A percentile compares a stretch with the other conserved stretches of the same genome.
Conservation (phyloP, 1,140 invertebrate genomes). For the Temnothorax curvispinosus region DNA sequence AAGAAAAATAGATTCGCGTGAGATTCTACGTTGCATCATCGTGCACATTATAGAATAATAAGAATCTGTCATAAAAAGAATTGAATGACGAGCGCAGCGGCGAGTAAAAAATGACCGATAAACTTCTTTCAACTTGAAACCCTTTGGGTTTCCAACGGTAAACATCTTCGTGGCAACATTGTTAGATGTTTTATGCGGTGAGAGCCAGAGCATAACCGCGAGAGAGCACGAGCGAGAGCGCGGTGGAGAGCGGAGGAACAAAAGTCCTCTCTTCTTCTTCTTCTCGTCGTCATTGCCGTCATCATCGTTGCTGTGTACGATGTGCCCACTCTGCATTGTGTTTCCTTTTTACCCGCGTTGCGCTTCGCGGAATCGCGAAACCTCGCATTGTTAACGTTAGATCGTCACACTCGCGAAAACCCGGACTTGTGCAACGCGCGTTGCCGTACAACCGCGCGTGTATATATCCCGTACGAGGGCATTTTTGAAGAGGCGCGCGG, state of each 20-base stretch:
- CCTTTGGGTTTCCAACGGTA: neutral
- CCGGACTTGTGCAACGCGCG: slow-evolving; percentile 37
- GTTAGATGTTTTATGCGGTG: slow-evolving; percentile 59
- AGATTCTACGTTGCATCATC: neutral
- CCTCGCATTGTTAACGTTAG: slow-evolving; percentile 68
- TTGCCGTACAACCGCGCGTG: neutral
- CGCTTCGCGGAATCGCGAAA: slow-evolving; percentile 69
- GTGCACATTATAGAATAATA: neutral
- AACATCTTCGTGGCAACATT: slow-evolving; percentile 50
- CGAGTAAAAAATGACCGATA: neutral
- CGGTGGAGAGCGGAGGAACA: slow-evolving; percentile 68
- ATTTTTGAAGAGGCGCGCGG: neutral
- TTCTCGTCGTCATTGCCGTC: neutral
- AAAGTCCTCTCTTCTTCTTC: slow-evolving; percentile 68
- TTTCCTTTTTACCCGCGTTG: slow-evolving; percentile 69
- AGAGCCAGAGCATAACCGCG: slow-evolving; percentile 56
- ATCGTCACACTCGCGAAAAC: slow-evolving; percentile 64
- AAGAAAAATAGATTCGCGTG: neutral
- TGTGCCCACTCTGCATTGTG: slow-evolving; percentile 70
- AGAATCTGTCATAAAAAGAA: no score
- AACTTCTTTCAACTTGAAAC: neutral
- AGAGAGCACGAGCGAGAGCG: slow-evolving; percentile 28
- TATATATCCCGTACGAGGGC: neutral
- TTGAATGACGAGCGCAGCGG: neutral
- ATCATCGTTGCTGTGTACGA: slow-evolving; percentile 46